phyloP scores from a whole-genome alignment of 37 sponge, comb jelly and placozoan genomes.

The Spongilla lacustris region DNA sequence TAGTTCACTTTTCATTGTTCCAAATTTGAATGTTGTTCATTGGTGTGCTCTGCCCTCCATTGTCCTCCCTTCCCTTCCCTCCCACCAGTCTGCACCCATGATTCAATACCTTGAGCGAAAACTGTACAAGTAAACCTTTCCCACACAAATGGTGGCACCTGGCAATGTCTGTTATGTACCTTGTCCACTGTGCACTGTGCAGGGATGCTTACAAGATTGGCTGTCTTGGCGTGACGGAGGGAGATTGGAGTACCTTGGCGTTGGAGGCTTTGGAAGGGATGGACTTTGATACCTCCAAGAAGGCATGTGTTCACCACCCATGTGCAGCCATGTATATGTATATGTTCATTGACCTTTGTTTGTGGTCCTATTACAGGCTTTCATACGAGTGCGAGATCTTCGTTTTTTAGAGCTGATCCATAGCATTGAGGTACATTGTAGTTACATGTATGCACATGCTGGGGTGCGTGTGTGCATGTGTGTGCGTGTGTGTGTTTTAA shows the following conservation, averaged over 20 bases:
- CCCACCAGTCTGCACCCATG: slow-evolving; percentile 87
- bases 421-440: slow-evolving; percentile 75
- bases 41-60: too few species aligned
- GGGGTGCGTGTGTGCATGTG: too few species aligned
- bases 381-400: slow-evolving; percentile 79
- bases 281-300: slow-evolving; percentile 81
- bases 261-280: slow-evolving; percentile 86
- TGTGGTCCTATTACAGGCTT: slow-evolving; percentile 57
- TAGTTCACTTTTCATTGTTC: not conserved
- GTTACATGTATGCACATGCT: not conserved
- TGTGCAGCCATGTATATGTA: too few species aligned
- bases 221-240: slow-evolving; percentile 94
- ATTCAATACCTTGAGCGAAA: slow-evolving; percentile 93
- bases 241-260: slow-evolving; percentile 90
- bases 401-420: slow-evolving; percentile 84
- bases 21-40: too few species aligned
- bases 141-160: too few species aligned
- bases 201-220: slow-evolving; percentile 92
- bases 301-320: slow-evolving; percentile 34
- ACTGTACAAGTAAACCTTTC: slow-evolving; percentile 60
- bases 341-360: too few species aligned
- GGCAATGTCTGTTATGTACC: too few species aligned
- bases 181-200: too few species aligned
- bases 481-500: not conserved
- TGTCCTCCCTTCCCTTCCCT: not conserved